Conservation (phyloP, 2,888 invertebrate genomes). For the Eulithis prunata region DNA sequence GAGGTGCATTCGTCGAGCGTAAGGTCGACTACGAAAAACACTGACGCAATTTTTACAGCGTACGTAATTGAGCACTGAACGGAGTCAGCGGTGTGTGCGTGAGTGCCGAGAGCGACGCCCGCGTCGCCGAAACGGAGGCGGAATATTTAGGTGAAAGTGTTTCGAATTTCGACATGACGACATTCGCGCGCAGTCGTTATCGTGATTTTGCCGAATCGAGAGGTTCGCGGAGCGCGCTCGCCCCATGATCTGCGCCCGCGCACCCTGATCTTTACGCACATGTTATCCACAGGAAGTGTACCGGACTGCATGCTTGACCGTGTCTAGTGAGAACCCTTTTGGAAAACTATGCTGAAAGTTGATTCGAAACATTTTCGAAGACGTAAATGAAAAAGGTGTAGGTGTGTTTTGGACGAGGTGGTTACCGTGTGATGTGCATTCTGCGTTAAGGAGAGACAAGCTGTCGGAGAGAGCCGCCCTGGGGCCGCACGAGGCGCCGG, state of each 20-base stretch:
- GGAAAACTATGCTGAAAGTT: conserved; percentile 77
- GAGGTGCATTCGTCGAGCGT: conserved; percentile 68
- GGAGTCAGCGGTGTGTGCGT: conserved; percentile 77
- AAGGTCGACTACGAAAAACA: conserved; percentile 83
- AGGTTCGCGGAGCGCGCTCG: conserved; percentile 74
- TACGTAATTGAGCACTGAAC: conserved; percentile 80
- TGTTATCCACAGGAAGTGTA: conserved; percentile 67
- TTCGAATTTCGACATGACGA: conserved; percentile 85
- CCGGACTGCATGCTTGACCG: conserved; percentile 62
- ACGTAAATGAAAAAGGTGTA: conserved; percentile 80
- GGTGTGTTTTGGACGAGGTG: conserved; percentile 65
- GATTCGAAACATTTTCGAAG: conserved; percentile 70
- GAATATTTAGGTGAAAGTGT: conserved; percentile 85
- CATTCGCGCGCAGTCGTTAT: conserved; percentile 85
- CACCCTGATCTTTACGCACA: conserved; percentile 54
- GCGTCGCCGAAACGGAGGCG: conserved; percentile 83
- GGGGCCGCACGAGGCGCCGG: conserved; percentile 75
- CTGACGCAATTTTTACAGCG: conserved; percentile 84
- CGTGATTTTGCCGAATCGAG: conserved; percentile 84
- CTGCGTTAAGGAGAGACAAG: conserved; percentile 61
- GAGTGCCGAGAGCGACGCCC: conserved; percentile 83
- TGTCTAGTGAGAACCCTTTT: conserved; percentile 60
- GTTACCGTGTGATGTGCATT: conserved; percentile 75
- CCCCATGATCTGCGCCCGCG: conserved; percentile 59
- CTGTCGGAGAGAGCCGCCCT: conserved; percentile 77